Base-by-base conservation (phyloP, 2,113 vertebrate genomes). In the Podocnemis expansa region DNA sequence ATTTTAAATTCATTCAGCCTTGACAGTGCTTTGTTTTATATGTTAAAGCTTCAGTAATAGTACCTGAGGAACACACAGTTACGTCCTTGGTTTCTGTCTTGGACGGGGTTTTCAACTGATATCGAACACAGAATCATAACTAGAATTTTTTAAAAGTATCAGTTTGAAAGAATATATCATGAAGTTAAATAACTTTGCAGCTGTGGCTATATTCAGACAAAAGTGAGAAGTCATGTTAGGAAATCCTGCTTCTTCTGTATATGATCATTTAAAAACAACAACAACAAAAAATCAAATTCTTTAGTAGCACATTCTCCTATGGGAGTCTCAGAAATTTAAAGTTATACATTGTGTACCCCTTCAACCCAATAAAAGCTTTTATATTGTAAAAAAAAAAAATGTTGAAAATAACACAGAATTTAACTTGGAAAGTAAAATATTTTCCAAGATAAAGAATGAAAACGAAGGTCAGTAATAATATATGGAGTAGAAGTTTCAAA, bases 371-470 rank as follows among this genome's bases (percentile, higher is more conserved):
- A 90, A 79, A 83, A 93, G 38, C 3, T 14, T 91, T 94, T 96
- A 60, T 52, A 85, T 82, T 80, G 38, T n/a, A 85, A 89, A 86
- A 85, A 82, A 86, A 85, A 89, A 86, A 85, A 82, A 86, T 91
- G 56, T 94, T 93, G 60, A 90, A 97, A 97, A 92, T 41, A 93
- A 89, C 8, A 70, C 24, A 96, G 56, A 96, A 96, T 92, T 96
- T 90, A 94, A 90, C 22, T 31, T 86, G 43, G 58, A 96, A 95
- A 93, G 58, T 16, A 94, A 93, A 93, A 82, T 78, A 38, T 87
- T 97, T 96, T 90, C 73, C 45, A 91, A 79, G 45, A 90, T 78
- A 34, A 96, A 94, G 95, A 97, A 89, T 41, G 6, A 60, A 95
- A 98, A 94, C 45, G 96, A 95, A 82, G 55, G 31, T 4, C 47